Conservation (phyloP, 2,797 vertebrate species). For the Thripadectes ignobilis region DNA sequence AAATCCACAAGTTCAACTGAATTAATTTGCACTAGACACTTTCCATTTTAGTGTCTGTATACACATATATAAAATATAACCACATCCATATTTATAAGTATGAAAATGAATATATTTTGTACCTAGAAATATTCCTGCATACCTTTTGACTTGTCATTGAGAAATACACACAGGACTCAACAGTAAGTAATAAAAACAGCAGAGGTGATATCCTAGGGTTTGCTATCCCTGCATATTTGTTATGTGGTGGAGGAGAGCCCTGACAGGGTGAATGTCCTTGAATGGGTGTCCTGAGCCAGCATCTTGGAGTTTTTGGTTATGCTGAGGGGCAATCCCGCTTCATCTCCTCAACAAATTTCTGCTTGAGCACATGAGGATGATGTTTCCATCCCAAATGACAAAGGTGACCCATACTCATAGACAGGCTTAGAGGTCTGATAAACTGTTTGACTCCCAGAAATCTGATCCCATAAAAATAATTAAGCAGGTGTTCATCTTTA, state of each 20-base stretch:
- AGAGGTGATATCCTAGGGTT: constrained; percentile 7
- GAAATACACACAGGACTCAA: constrained; percentile 24
- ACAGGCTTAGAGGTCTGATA: background rate
- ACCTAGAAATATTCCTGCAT: constrained; percentile 34
- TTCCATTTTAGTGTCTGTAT: constrained; percentile 57
- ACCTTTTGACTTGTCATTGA: constrained; percentile 52
- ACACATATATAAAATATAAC: constrained; percentile 66
- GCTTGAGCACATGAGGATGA: background rate
- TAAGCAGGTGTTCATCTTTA: background rate
- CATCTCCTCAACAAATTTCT: background rate
- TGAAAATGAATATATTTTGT: constrained; percentile 64
- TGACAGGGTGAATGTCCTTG: background rate
- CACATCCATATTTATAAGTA: constrained; percentile 66
- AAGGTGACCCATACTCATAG: background rate
- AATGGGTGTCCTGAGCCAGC: background rate
- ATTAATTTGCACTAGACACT: constrained; percentile 58
- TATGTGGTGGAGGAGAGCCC: background rate
- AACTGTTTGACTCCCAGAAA: background rate
- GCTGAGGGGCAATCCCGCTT: background rate
- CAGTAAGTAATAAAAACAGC: constrained; percentile 19
- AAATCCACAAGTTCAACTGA: constrained; percentile 43
- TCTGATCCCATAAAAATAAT: background rate
- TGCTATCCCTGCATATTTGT: background rate
- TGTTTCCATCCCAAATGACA: background rate
- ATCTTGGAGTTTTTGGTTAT: background rate